Base-by-base conservation (phyloP, 2,888 invertebrate species). In the Atrina japonica region DNA sequence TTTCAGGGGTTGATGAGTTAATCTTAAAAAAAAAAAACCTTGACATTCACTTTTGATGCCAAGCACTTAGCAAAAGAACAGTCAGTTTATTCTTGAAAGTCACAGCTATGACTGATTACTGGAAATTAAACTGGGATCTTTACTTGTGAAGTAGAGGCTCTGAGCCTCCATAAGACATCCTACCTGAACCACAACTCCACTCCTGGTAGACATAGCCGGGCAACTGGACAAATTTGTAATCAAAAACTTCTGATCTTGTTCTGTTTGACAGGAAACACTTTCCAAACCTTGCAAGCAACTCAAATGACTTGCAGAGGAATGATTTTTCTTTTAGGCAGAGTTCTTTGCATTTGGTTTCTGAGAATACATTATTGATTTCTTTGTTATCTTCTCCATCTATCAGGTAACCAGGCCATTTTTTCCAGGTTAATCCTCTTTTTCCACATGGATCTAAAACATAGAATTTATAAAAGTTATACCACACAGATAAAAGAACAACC, bases 371-470 rank as follows among this genome's bases (percentile, higher is more conserved):
- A 3, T 56, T 49, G 16, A 69, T 60, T 7, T 60, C 59, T 23
- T 67, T 70, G 27, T 50, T 63, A 14, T 71, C 66, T 7, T 71
- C 25, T 1, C 75, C 67, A 7, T 73, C 27, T 21, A 82, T 63
- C 14, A 81, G 70, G 52, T 67, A 80, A 2, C 83, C 83, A 11
- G 78, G 73, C 23, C 56, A 49, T 23, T 71, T 66, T 0, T 2
- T 53, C 76, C 77, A 79, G 0, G 52, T 65, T 21, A 78, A 43
- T 1, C 78, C 77, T 45, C 72, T 70, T 30, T 78, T 80, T 16
- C 73, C 70, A 60, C 83, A 82, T n/a, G 82, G 83, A 69, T 80
- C 83, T 83, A 66, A 11, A 59, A 59, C 9, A 63, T n/a, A n/a
- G n/a, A n/a, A n/a, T n/a, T 7, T 53, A 52, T 18, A 29, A 47